These are phyloP conservation scores for Nomada goodeniana DNA, from an alignment of 2,888 invertebrate genomes.

Conservation along the genomic window DNA sequence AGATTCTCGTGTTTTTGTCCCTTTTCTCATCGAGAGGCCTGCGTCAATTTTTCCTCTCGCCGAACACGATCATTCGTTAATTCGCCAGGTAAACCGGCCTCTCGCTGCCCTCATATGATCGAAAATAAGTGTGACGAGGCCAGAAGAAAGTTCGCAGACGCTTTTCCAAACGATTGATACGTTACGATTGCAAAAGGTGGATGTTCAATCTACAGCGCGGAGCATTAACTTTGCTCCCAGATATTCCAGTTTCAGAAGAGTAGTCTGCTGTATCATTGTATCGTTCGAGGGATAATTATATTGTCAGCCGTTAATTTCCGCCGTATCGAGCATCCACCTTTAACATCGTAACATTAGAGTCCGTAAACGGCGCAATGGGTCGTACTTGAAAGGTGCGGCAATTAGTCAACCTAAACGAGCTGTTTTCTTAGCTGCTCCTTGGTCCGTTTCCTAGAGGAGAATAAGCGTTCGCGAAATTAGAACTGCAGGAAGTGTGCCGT, in stretches of 20 bases:
- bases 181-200: background rate
- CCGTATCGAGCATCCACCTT: too few species aligned
- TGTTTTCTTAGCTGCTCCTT: background rate
- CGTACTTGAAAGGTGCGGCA: too few species aligned
- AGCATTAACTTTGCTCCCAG: too few species aligned
- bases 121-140: constrained; percentile 12
- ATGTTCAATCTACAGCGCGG: too few species aligned
- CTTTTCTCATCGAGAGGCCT: background rate
- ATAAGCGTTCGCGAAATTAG: constrained; percentile 20
- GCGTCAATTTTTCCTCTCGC: background rate
- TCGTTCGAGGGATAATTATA: too few species aligned
- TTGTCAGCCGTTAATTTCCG: too few species aligned
- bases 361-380: too few species aligned
- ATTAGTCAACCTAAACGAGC: too few species aligned
- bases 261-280: too few species aligned
- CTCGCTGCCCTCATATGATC: background rate
- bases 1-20: background rate
- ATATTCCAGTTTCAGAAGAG: too few species aligned
- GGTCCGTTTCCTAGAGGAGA: background rate
- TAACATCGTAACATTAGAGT: too few species aligned
- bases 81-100: constrained; percentile 9
- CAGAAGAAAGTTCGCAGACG: background rate
- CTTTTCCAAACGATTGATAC: background rate
- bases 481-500: constrained; percentile 33
- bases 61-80: constrained; percentile 6